Evolutionary conservation across 2,888 invertebrate species (phyloP).

Genomic region (Pecten maximus): DNA sequence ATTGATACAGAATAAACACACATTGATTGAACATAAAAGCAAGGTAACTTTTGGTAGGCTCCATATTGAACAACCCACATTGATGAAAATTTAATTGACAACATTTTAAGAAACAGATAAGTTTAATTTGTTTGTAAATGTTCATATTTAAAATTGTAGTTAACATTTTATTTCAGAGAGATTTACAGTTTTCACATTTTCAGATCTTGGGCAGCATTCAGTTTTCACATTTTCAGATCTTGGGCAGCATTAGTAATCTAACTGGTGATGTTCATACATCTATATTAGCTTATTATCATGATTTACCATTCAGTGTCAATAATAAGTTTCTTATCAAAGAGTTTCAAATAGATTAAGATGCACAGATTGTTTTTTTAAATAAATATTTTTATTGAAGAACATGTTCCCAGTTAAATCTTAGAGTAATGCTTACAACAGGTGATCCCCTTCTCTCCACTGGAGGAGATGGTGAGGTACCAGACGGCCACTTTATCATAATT

Average conservation of each 20-base stretch:
- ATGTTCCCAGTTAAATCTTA: background rate
- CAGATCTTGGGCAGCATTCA: too few relatives aligned
- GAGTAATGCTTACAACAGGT: conserved; percentile 14
- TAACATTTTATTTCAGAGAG: too few relatives aligned
- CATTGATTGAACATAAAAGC: too few relatives aligned
- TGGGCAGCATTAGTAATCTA: background rate
- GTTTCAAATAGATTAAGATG: conserved; percentile 18
- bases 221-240: too few relatives aligned
- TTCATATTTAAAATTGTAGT: too few relatives aligned
- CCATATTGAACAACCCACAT: too few relatives aligned
- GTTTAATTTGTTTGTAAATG: too few relatives aligned
- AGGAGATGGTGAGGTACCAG: background rate
- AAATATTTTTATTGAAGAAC: conserved; percentile 13
- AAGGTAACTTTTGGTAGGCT: too few relatives aligned
- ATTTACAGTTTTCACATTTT: too few relatives aligned
- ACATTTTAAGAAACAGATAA: too few relatives aligned
- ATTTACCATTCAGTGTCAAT: background rate
- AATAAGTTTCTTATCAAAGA: conserved; percentile 26
- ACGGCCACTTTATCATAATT: conserved; percentile 32
- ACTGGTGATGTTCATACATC: background rate
- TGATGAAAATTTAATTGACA: too few relatives aligned
- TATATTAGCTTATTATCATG: background rate
- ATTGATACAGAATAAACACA: too few relatives aligned
- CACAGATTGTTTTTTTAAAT: background rate
- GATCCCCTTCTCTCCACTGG: background rate